phyloP scores from a whole-genome alignment of 2,797 vertebrate genomes.

The Chrysocyon brachyurus region DNA sequence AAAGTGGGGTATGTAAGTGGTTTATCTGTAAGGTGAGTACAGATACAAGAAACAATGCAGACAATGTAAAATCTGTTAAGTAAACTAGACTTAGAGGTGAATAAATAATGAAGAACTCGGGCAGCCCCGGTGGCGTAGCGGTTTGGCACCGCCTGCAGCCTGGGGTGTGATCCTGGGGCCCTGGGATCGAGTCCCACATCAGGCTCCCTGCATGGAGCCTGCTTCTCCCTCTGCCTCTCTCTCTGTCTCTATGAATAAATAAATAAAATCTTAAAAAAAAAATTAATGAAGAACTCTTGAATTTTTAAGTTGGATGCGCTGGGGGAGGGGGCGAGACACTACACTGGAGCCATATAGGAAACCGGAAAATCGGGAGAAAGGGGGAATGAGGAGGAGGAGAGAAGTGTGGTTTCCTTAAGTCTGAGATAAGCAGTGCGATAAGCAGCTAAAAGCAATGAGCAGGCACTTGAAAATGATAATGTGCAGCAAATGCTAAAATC shows the following conservation, averaged over 20 bases:
- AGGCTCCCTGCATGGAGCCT: no score
- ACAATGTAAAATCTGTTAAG: not conserved
- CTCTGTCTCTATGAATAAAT: no score
- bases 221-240: no score
- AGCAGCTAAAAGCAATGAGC: not conserved
- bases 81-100: not conserved
- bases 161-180: no score
- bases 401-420: not conserved
- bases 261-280: no score
- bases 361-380: not conserved
- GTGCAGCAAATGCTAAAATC: not conserved
- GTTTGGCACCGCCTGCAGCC: no score
- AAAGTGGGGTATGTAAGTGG: not conserved
- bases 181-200: no score
- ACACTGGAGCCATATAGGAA: not conserved
- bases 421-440: constrained; percentile 13
- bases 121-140: no score
- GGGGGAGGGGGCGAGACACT: not conserved
- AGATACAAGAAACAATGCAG: not conserved
- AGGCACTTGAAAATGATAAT: not conserved
- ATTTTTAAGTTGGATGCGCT: not conserved
- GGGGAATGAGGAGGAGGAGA: not conserved
- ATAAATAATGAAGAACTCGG: not conserved
- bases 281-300: not conserved
- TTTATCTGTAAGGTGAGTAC: not conserved